phyloP scores from a whole-genome alignment of 2,113 vertebrate genomes.

The Capra hircus region DNA sequence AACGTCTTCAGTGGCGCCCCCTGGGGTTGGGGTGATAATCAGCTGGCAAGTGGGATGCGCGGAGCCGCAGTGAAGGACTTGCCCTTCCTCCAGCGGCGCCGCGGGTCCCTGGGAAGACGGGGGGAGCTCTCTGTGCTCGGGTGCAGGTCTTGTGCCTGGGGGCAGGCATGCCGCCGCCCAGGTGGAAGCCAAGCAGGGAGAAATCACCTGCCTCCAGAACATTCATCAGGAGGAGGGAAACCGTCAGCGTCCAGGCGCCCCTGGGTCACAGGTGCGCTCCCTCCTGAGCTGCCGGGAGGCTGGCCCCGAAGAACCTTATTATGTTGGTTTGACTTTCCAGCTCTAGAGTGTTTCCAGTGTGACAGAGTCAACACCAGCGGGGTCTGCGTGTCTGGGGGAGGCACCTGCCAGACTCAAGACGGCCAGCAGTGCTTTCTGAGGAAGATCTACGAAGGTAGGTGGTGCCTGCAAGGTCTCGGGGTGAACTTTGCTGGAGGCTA shows the following conservation, averaged over 20 bases:
- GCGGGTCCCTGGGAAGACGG: background rate
- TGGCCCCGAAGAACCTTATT: background rate
- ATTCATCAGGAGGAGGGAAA: rapidly evolving
- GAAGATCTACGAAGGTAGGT: background rate
- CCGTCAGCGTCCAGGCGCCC: rapidly evolving
- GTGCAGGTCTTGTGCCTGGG: background rate
- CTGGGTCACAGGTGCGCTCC: too few species aligned
- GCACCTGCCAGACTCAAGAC: background rate
- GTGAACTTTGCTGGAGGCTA: too few species aligned
- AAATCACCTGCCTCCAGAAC: background rate
- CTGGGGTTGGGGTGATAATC: background rate
- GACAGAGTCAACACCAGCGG: rapidly evolving
- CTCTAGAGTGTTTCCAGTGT: background rate
- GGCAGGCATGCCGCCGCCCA: too few species aligned
- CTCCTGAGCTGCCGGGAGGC: rapidly evolving
- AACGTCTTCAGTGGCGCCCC: too few species aligned
- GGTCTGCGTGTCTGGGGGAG: background rate
- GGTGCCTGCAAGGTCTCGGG: too few species aligned
- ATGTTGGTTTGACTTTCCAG: background rate
- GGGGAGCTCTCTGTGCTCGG: background rate
- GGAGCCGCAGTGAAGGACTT: background rate
- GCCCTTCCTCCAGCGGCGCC: background rate
- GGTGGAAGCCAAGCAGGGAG: background rate
- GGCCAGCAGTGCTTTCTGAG: background rate
- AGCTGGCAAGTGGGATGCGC: too few species aligned